Evolutionary conservation across 2,797 vertebrate species (phyloP), one percentile per base, ranked within the genome.

Genomic region (Liparis tanakae): DNA sequence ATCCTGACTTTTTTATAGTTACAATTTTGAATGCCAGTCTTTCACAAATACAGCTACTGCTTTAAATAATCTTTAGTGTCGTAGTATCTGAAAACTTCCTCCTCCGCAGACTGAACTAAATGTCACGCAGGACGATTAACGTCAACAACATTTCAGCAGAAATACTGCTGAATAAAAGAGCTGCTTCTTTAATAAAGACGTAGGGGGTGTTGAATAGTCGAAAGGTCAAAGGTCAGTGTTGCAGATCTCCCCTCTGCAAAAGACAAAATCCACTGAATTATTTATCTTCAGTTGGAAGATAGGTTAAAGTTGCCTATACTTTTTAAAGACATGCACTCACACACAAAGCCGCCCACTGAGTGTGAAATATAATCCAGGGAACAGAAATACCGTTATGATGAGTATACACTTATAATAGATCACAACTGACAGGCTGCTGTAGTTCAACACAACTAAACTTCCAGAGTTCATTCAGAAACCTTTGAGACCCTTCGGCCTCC

Each of bases 101-200:
- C 46, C 67, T 18, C 46, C 71, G 6, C 60, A 46, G 65, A 34
- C 50, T 34, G 5, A 15, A 17, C 20, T 76, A 85, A 89, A 86
- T 84, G 86, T 78, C 86, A 84, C 15, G 54, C 59, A 39, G 79
- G 51, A 34, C 72, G 59, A 76, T 18, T 18, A 71, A 69, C 58
- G 80, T 64, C 48, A 81, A 70, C 83, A 74, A 33, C 59, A 65
- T 41, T 4, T 41, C 39, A 41, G 39, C 44, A 17, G 75, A 63
- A 65, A 74, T 25, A 17, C 4, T 63, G 68, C 17, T 43, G 41
- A 37, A 43, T 30, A 66, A 75, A 79, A 72, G 37, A 64, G 63
- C 10, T 13, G 43, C 7, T 37, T 72, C 53, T 82, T 72, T 30
- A 18, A 62, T 62, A 46, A 56, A 74, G 64, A 71, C 46, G 72